A percentile compares a stretch with the other conserved stretches of the same genome.
These are phyloP conservation scores for Eupithecia subumbrata DNA, from an alignment of 2,888 invertebrate genomes.

Conservation along the genomic window DNA sequence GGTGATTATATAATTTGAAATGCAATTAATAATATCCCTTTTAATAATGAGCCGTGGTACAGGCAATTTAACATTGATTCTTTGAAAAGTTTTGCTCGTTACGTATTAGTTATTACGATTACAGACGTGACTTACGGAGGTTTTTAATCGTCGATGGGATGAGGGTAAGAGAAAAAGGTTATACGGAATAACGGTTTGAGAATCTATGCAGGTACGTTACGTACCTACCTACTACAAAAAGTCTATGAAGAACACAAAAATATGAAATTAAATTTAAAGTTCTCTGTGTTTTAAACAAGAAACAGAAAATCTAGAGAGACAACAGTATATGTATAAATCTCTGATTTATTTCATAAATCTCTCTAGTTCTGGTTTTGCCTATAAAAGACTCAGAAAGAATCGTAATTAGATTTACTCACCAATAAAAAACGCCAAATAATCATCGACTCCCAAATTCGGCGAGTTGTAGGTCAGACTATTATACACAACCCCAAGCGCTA, in stretches of 20 bases:
- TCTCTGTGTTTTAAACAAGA: not conserved
- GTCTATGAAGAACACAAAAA: not conserved
- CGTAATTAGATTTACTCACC: conserved; percentile 65
- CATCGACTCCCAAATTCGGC: conserved; percentile 87
- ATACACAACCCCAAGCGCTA: conserved; percentile 87
- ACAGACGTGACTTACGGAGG: too few relatives aligned
- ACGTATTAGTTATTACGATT: not conserved
- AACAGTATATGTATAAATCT: not conserved
- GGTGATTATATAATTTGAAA: too few relatives aligned
- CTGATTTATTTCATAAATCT: not conserved
- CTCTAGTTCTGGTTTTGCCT: not conserved
- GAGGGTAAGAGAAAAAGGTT: not conserved
- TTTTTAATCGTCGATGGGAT: too few relatives aligned
- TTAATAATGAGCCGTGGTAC: too few relatives aligned
- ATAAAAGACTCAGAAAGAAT: not conserved
- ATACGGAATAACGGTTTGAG: not conserved
- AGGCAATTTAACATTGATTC: too few relatives aligned
- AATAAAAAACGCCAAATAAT: conserved; percentile 87
- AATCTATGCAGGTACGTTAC: not conserved
- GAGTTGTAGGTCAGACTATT: conserved; percentile 87
- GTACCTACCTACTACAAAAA: not conserved
- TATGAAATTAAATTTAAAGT: not conserved
- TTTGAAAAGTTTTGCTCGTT: not conserved
- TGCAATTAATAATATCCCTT: too few relatives aligned
- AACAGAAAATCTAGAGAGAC: not conserved